Evolutionary conservation across 2,797 vertebrate species (phyloP).

Genomic region (Delichon dasypus): DNA sequence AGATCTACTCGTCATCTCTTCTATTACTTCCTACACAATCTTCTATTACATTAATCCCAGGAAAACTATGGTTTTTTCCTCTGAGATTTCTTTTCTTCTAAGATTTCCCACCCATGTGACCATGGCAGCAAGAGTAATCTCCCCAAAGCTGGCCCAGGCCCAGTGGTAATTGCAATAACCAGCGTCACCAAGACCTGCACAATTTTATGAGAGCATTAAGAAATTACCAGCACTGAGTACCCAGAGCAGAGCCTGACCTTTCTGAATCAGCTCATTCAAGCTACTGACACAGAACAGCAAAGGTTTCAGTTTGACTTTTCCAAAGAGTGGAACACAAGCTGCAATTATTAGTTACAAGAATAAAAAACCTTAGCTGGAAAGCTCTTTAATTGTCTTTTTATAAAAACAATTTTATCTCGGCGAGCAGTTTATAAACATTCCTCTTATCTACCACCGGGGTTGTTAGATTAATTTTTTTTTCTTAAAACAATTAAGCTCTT

Average conservation of each 20-base stretch:
- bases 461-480: background rate
- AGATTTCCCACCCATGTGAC: background rate
- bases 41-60: background rate
- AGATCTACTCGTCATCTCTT: background rate
- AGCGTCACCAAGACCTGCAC: background rate
- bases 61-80: background rate
- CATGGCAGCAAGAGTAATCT: background rate
- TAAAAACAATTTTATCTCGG: background rate
- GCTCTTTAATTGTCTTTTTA: background rate
- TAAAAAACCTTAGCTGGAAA: background rate
- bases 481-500: background rate
- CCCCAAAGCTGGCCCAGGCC: background rate
- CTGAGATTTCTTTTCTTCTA: background rate
- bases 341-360: background rate
- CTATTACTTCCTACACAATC: background rate
- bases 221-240: accelerated
- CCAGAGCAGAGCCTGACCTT: background rate
- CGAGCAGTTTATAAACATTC: background rate
- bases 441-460: background rate
- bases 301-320: background rate
- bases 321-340: background rate
- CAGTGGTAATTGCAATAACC: background rate
- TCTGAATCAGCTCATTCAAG: background rate
- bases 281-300: background rate
- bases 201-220: background rate